A percentile compares a stretch with the other conserved stretches of the same genome.
These are phyloP conservation scores for Branchellion lobata DNA, from an alignment of 2,888 invertebrate species.

Conservation along the genomic window DNA sequence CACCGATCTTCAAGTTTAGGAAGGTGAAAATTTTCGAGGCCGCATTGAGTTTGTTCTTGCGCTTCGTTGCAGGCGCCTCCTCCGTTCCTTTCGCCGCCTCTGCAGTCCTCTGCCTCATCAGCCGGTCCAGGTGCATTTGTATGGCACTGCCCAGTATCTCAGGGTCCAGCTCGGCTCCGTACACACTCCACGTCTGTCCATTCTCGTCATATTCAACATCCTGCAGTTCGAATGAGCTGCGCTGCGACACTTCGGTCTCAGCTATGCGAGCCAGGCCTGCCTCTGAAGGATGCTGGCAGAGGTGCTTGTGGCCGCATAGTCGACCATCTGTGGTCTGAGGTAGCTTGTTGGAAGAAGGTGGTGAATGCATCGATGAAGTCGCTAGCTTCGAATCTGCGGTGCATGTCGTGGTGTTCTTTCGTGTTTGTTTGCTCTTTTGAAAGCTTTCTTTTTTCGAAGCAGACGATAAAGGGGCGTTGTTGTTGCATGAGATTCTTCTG, in stretches of 20 bases:
- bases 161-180: constrained; percentile 55
- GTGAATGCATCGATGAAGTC: no score
- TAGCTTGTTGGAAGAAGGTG: background rate
- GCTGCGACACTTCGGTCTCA: background rate
- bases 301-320: no score
- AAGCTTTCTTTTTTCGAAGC: no score
- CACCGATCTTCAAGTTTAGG: no score
- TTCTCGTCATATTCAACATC: constrained; percentile 54
- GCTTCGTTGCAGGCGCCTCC: no score
- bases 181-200: constrained; percentile 55
- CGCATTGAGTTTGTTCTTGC: no score
- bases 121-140: constrained; percentile 51
- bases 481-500: no score
- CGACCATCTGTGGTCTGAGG: no score
- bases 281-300: no score
- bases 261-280: constrained; percentile 3
- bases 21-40: no score
- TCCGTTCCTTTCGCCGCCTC: constrained; percentile 12
- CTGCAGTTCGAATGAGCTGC: constrained; percentile 37
- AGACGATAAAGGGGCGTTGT: no score
- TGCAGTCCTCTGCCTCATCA: constrained; percentile 46
- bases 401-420: background rate
- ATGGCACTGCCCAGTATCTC: constrained; percentile 53
- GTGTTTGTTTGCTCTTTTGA: background rate
- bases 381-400: no score